Percentiles rank a stretch among this genome's conserved stretches.
Conservation (phyloP, 2,888 invertebrate genomes). For the Lacanobia wlatinum region DNA sequence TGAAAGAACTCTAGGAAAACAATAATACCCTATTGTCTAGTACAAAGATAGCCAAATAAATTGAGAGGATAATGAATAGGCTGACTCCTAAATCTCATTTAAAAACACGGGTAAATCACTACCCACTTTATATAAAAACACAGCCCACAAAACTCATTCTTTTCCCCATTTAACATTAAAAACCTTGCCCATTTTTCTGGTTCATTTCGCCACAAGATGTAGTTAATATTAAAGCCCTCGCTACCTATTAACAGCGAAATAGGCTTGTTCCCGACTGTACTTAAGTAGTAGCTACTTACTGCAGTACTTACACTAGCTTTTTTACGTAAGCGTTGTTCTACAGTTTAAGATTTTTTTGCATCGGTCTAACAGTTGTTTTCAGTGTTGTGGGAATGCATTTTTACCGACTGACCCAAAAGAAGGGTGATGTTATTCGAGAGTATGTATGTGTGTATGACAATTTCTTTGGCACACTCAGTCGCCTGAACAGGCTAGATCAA, state of each 20-base stretch:
- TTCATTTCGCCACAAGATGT: slow-evolving; percentile 55
- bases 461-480: too few species aligned
- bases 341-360: slow-evolving; percentile 24
- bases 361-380: slow-evolving; percentile 8
- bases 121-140: not conserved
- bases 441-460: too few species aligned
- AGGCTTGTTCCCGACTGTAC: slow-evolving; percentile 56
- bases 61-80: not conserved
- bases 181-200: slow-evolving; percentile 31
- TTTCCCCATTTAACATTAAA: slow-evolving; percentile 41
- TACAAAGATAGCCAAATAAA: not conserved
- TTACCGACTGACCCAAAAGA: too few species aligned
- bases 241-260: slow-evolving; percentile 60
- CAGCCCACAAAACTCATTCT: slow-evolving; percentile 20
- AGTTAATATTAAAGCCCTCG: slow-evolving; percentile 59
- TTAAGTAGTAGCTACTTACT: slow-evolving; percentile 51
- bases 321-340: slow-evolving; percentile 15
- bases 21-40: too few species aligned
- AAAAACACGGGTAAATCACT: not conserved
- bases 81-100: too few species aligned
- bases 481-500: too few species aligned
- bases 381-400: too few species aligned
- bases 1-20: too few species aligned
- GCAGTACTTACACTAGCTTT: slow-evolving; percentile 25
- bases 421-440: too few species aligned